phyloP scores from a whole-genome alignment of 2,113 vertebrate species.

The Felis catus region DNA sequence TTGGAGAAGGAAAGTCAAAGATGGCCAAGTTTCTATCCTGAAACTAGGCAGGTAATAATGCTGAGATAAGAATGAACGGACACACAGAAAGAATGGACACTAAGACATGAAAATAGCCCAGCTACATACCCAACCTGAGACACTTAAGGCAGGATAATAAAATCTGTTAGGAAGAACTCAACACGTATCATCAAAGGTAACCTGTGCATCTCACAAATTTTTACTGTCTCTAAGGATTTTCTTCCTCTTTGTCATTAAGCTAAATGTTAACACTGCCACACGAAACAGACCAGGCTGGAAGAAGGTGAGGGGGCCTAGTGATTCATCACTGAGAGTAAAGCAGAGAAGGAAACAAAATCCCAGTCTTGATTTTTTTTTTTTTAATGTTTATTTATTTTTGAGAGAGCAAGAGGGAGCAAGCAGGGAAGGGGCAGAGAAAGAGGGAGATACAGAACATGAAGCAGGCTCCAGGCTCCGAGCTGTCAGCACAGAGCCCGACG shows the following conservation, averaged over 20 bases:
- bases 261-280: not conserved
- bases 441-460: too few species aligned
- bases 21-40: not conserved
- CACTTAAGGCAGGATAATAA: not conserved
- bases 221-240: not conserved
- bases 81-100: not conserved
- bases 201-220: not conserved
- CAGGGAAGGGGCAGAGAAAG: too few species aligned
- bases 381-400: too few species aligned
- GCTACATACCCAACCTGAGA: not conserved
- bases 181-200: not conserved
- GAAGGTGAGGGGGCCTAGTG: not conserved
- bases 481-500: too few species aligned
- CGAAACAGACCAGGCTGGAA: not conserved
- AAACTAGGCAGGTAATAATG: not conserved
- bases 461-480: too few species aligned
- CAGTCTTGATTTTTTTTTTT: not conserved
- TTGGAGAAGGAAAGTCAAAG: constrained; percentile 3
- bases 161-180: not conserved
- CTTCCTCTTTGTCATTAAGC: not conserved
- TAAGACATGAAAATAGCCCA: not conserved
- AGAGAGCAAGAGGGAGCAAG: too few species aligned
- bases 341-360: not conserved
- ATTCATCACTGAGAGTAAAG: not conserved
- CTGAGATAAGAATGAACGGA: not conserved